Evolutionary conservation across 2,113 vertebrate species (phyloP).

Genomic region (Axis porcinus): DNA sequence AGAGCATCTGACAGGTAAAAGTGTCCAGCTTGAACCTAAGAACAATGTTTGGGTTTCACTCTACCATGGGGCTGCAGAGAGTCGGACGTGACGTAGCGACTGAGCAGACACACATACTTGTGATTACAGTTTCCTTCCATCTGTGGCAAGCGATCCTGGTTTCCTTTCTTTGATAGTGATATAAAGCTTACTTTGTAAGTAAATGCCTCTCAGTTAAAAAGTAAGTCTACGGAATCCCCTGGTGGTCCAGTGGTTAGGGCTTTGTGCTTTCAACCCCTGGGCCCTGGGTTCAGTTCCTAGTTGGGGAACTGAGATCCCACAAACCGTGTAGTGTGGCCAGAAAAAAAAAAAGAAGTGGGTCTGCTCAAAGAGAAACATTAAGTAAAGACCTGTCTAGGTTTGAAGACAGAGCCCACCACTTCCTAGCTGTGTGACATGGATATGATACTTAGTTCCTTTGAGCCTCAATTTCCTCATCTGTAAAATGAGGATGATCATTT

Average conservation of each 20-base stretch:
- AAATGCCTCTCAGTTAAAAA: background rate
- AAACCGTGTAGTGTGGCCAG: background rate
- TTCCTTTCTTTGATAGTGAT: slow-evolving; percentile 27
- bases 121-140: background rate
- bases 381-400: background rate
- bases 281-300: background rate
- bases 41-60: background rate
- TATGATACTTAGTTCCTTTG: background rate
- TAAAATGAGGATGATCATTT: background rate
- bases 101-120: background rate
- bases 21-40: background rate
- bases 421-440: background rate
- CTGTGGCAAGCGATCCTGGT: background rate
- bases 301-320: background rate
- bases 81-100: background rate
- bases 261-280: background rate
- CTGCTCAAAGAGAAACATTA: slow-evolving; percentile 8
- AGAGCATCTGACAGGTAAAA: background rate
- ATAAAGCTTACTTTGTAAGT: slow-evolving; percentile 9
- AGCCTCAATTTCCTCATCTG: background rate
- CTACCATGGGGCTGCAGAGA: background rate
- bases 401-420: background rate
- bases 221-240: background rate
- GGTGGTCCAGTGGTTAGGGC: background rate
- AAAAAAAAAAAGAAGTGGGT: background rate